Evolutionary conservation across 2,888 invertebrate genomes (phyloP), one percentile per base, ranked within the genome.

Genomic region (Lithophane socia): DNA sequence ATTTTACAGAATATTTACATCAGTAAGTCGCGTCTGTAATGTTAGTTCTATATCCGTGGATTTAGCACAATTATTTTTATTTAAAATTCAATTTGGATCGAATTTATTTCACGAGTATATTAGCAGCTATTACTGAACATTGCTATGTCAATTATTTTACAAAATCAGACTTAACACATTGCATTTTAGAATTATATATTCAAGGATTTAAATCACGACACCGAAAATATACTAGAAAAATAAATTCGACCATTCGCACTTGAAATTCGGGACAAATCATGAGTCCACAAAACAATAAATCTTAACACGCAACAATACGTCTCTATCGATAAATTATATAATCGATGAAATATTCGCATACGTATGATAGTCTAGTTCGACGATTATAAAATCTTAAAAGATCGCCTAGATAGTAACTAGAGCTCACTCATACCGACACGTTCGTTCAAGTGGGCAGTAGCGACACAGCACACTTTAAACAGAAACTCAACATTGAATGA

Each of bases 1-100:
- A 94, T 92, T 85, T 92, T 96, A 95, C 95, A 95, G 86, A 92
- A 88, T 96, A 96, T 96, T 92, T 95, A 96, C 95, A 96, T 86
- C 87, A 80, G 78, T 85, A 87, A 90, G 86, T 88, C 91, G 91
- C 90, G 87, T 92, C 91, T 91, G 87, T 89, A 90, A 90, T 86
- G 86, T 89, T 88, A 90, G 86, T 90, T 90, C 86, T 86, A 86
- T 90, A 91, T 89, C 90, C 90, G 90, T 92, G 91, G 90, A 91
- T 94, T 94, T 95, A 95, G 94, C 92, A 92, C 93, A 88, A 87
- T 85, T 76, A 91, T 87, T 87, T 84, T 86, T 90, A 90, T 89
- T 89, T 83, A 77, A 87, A 86, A 89, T 88, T 90, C 65, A 73
- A 58, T 63, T 87, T 86, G 77, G 86, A 89, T 90, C 88, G 88